Percentiles rank a stretch among this genome's conserved stretches.
These are phyloP conservation scores for Drosophila pectinifera DNA, from an alignment of 1,140 invertebrate species.

Conservation along the genomic window DNA sequence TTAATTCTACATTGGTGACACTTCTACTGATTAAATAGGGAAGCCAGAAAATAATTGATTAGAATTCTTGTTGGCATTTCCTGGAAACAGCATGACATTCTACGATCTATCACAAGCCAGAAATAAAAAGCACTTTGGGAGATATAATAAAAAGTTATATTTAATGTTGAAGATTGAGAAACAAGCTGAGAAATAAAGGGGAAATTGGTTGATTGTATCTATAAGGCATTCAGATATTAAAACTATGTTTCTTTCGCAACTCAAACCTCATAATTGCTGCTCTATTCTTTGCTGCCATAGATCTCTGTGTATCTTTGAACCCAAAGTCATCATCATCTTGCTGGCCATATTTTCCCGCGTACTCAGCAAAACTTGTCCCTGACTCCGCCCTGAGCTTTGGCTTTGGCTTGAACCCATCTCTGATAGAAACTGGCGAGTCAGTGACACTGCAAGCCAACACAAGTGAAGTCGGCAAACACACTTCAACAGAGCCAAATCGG, in stretches of 20 bases:
- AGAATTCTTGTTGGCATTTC: neutral
- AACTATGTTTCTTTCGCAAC: neutral
- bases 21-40: constrained; percentile 7
- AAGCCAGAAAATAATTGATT: constrained; percentile 2
- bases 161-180: neutral
- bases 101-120: neutral
- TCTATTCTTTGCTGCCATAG: neutral
- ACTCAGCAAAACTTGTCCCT: constrained; percentile 31
- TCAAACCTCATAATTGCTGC: neutral
- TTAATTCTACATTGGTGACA: neutral
- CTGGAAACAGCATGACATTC: constrained; percentile 1
- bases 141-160: neutral
- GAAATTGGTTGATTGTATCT: no score
- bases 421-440: constrained; percentile 42
- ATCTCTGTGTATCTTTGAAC: constrained; percentile 6
- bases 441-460: constrained; percentile 53
- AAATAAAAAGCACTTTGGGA: neutral
- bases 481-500: constrained; percentile 19
- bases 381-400: constrained; percentile 37
- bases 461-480: no score
- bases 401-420: constrained; percentile 39
- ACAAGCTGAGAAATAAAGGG: neutral
- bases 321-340: constrained; percentile 25
- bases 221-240: neutral
- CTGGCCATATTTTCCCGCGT: constrained; percentile 5